Evolutionary conservation across 2,113 vertebrate species (phyloP).

Genomic region (Ascaphus truei): DNA sequence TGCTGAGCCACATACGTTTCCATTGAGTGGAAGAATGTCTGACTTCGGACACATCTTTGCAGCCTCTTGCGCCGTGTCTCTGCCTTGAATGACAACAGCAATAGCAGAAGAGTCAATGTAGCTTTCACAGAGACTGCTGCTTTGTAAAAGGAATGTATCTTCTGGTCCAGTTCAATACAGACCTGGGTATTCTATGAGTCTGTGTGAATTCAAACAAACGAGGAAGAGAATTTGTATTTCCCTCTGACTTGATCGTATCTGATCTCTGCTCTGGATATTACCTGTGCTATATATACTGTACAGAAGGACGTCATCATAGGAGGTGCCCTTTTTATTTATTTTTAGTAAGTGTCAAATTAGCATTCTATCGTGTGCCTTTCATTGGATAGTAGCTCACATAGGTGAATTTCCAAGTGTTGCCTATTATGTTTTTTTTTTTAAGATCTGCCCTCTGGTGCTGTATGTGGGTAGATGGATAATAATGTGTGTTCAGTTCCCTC

Average conservation of each 20-base stretch:
- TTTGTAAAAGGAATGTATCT: too few species aligned
- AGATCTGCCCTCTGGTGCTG: constrained; percentile 12
- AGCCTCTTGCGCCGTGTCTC: too few species aligned
- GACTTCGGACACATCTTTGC: not conserved
- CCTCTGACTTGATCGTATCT: not conserved
- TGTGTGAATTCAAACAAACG: not conserved
- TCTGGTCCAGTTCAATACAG: too few species aligned
- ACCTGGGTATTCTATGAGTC: too few species aligned
- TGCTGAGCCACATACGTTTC: not conserved
- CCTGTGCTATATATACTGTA: constrained; percentile 3
- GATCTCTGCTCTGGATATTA: not conserved
- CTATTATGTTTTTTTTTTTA: not conserved
- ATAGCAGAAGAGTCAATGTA: too few species aligned
- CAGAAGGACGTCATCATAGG: not conserved
- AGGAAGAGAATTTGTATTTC: not conserved
- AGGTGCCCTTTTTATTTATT: not conserved
- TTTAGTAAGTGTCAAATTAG: not conserved
- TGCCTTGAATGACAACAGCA: too few species aligned
- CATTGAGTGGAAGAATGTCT: not conserved
- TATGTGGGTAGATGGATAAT: not conserved
- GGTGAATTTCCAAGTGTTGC: not conserved
- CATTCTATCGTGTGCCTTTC: not conserved
- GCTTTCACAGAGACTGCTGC: too few species aligned
- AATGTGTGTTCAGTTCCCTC: not conserved
- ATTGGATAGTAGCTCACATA: not conserved